A percentile compares a stretch with the other conserved stretches of the same genome.
These are phyloP conservation scores for Polypterus senegalus DNA, from an alignment of 2,113 vertebrate genomes.

Conservation along the genomic window DNA sequence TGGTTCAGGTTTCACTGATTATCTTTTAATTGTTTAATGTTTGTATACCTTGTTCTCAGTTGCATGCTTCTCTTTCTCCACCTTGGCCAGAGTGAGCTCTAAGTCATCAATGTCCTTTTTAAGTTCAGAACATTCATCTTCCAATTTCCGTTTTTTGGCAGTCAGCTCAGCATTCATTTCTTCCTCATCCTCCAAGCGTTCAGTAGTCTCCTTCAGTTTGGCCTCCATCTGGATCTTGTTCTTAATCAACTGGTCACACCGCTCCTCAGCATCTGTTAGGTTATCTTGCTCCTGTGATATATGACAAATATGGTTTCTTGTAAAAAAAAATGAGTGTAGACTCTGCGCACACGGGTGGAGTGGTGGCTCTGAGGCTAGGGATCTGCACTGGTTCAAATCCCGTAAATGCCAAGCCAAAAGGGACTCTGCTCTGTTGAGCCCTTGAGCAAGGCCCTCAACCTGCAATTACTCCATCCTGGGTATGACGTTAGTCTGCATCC, in stretches of 20 bases:
- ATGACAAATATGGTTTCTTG: slow-evolving; percentile 8
- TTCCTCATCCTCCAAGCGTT: slow-evolving; percentile 51
- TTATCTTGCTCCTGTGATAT: slow-evolving; percentile 47
- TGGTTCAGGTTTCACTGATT: too few species aligned
- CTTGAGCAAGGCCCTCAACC: too few species aligned
- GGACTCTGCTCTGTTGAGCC: too few species aligned
- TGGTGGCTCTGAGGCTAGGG: too few species aligned
- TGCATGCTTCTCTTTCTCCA: slow-evolving; percentile 52
- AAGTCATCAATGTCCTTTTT: slow-evolving; percentile 67
- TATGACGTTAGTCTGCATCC: too few species aligned
- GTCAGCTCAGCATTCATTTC: slow-evolving; percentile 45
- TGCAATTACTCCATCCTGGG: too few species aligned
- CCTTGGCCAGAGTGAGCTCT: slow-evolving; percentile 56
- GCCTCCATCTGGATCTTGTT: slow-evolving; percentile 42
- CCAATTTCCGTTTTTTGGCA: slow-evolving; percentile 50
- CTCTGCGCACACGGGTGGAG: too few species aligned
- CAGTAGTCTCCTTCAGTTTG: slow-evolving; percentile 50
- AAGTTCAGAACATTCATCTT: slow-evolving; percentile 57
- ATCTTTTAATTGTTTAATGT: neutral
- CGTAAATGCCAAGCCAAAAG: too few species aligned
- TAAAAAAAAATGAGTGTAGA: too few species aligned
- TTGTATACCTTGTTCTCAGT: slow-evolving; percentile 43
- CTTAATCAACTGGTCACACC: slow-evolving; percentile 55
- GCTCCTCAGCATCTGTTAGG: slow-evolving; percentile 50
- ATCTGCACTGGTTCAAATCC: too few species aligned